Percentiles rank a stretch among this genome's conserved stretches.
These are phyloP conservation scores for Fringilla coelebs DNA, from an alignment of 2,797 vertebrate species.

Conservation along the genomic window DNA sequence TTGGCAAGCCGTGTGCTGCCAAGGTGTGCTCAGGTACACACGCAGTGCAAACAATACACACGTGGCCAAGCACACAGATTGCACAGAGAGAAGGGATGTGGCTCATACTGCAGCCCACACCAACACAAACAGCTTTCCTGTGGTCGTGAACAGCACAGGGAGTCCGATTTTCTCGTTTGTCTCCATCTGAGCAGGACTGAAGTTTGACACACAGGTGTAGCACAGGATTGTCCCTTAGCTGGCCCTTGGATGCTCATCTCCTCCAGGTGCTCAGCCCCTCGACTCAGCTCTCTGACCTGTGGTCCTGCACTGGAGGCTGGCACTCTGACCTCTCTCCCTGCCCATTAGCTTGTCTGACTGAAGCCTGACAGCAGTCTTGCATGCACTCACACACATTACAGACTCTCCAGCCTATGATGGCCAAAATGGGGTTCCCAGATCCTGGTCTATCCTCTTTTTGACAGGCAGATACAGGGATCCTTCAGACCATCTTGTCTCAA, in stretches of 20 bases:
- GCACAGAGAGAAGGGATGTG: background rate
- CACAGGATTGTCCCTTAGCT: background rate
- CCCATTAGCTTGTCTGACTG: background rate
- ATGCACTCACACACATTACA: background rate
- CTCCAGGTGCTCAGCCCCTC: background rate
- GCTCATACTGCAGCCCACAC: no score
- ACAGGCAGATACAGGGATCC: background rate
- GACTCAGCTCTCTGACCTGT: background rate
- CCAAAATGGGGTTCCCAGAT: background rate
- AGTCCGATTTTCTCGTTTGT: background rate
- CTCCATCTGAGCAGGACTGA: background rate
- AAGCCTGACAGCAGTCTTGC: background rate
- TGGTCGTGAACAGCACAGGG: background rate
- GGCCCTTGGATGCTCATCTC: background rate
- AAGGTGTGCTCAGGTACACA: background rate
- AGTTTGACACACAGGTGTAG: fast-evolving
- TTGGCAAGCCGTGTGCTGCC: background rate
- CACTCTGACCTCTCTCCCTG: background rate
- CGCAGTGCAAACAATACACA: background rate
- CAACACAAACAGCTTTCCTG: background rate
- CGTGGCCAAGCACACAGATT: fast-evolving
- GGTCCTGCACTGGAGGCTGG: background rate
- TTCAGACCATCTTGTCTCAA: background rate
- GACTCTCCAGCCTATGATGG: background rate
- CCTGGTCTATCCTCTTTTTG: background rate